Base-by-base conservation (phyloP, 2,888 invertebrate species). In the Achlya flavicornis region DNA sequence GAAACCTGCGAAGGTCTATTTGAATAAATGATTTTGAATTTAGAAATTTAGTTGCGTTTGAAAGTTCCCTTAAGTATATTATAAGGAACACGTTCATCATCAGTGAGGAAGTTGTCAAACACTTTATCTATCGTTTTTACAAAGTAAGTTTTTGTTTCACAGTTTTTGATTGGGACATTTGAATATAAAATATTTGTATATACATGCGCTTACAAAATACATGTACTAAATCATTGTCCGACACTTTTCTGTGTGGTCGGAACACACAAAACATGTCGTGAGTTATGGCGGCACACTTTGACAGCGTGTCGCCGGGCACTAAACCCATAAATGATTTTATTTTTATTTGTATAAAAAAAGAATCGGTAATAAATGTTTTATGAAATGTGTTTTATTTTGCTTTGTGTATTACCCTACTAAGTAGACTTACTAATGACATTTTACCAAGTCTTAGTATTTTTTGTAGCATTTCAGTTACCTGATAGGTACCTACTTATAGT, bases 241-340 rank as follows among this genome's bases (percentile, higher is more conserved):
- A 53, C 46, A 46, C n/a, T n/a, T 19, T 53, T 53, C 10, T 53
- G 53, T 46, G 53, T 53, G 53, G 53, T 53, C 53, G 53, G n/a
- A 53, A 53, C 53, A 53, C 19, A 53, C 53, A 53, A 53, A 53
- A 53, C 53, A 53, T 53, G 53, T 53, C 10, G 7, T 19, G 53
- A 53, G 53, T 53, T 53, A 53, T 53, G 19, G 53, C 53, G 53
- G 53, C 19, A 10, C 10, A 10, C 53, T 53, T 53, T 53, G 53
- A 53, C 53, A 53, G 19, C 19, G 8, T 53, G 53, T 19, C 53
- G 53, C 53, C 53, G 53, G 53, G 19, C 53, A 53, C 19, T 53
- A 53, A 53, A 53, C 53, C 53, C 53, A 53, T 53, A 53, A 53
- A 5, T 53, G 53, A 53, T 53, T 53, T 53, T 53, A 19, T 53